Base-by-base conservation (phyloP, 2,113 vertebrate species). In the Clarias gariepinus region DNA sequence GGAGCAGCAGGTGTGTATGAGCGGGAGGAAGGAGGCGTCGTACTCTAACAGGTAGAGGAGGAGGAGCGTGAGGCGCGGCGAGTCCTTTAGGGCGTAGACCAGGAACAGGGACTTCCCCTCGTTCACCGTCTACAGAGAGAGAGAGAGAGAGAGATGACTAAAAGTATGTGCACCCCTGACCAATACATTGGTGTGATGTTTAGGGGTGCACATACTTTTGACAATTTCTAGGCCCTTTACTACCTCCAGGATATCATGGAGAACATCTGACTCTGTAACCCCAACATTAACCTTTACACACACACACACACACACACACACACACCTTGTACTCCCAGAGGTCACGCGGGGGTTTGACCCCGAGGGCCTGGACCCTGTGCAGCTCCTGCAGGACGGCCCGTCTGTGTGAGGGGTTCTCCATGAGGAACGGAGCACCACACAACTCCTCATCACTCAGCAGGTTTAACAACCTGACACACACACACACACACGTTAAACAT, bases 271-370 rank as follows among this genome's bases (percentile, higher is more conserved):
- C 60, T 61, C 19, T 74, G 30, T 69, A 15, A 47, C 1, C 47
- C 47, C 47, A 47, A 47, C 0, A 7, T 47, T 47, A 7, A 7
- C 41, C 41, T 47, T 47, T 47, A 64, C 33, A n/a, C 36, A 85
- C n/a, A 63, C 18, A 68, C 30, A 57, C 41, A 64, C 33, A n/a
- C 36, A 85, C n/a, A 63, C 11, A 68, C 52, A 57, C 71, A 76
- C 53, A 63, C 89, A 98, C 98, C 96, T 98, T 98, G 89, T 98
- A 99, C 89, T 99, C 97, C 98, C 98, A 99, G 78, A 99, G 96
- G 91, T 97, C 97, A 85, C 96, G 97, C 0, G 98, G 96, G 16
- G 97, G 96, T 92, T 98, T 97, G 78, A 96, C 94, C 0, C 97
- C 96, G 66, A 97, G 94, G 13, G 93, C 82, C 93, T 95, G 97